These are phyloP conservation scores for Aethina tumida DNA, from an alignment of 1,140 invertebrate genomes.

Conservation along the genomic window DNA sequence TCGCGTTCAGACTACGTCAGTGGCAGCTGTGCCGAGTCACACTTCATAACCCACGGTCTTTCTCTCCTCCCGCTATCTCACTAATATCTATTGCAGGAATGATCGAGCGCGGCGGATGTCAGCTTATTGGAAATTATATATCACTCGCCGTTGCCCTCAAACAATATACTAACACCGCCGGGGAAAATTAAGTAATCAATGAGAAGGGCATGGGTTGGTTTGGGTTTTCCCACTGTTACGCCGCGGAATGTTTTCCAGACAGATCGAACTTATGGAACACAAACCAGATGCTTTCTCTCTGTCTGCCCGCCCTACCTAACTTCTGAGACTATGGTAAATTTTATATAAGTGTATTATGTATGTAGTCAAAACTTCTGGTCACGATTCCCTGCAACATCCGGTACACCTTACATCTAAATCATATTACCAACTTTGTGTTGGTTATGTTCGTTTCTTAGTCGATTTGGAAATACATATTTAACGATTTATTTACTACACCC, in stretches of 20 bases:
- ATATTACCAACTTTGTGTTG: conserved; percentile 29
- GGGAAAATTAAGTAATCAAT: conserved; percentile 14
- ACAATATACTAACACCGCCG: background rate
- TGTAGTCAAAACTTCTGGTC: conserved; percentile 32
- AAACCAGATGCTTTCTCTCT: no score
- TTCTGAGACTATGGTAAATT: conserved; percentile 29
- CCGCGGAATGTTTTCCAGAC: no score
- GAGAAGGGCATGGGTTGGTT: no score
- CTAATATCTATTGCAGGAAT: conserved; percentile 28
- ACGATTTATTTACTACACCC: conserved; percentile 5
- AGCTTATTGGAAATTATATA: conserved; percentile 30
- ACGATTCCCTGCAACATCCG: conserved; percentile 30
- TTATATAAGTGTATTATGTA: conserved; percentile 33
- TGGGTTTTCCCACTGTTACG: no score
- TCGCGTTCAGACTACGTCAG: conserved; percentile 30
- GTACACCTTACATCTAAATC: conserved; percentile 34
- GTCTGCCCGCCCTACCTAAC: no score
- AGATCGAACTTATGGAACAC: no score
- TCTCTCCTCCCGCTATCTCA: conserved; percentile 22
- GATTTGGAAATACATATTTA: conserved; percentile 8
- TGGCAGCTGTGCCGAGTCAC: conserved; percentile 30
- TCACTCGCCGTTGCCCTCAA: conserved; percentile 14
- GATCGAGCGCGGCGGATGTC: conserved; percentile 18
- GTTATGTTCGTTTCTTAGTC: conserved; percentile 19
- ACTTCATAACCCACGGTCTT: conserved; percentile 30